A percentile compares a stretch with the other conserved stretches of the same genome.
Evolutionary conservation across 2,888 invertebrate genomes (phyloP).

Genomic region (Sinhomidia bicolor): DNA sequence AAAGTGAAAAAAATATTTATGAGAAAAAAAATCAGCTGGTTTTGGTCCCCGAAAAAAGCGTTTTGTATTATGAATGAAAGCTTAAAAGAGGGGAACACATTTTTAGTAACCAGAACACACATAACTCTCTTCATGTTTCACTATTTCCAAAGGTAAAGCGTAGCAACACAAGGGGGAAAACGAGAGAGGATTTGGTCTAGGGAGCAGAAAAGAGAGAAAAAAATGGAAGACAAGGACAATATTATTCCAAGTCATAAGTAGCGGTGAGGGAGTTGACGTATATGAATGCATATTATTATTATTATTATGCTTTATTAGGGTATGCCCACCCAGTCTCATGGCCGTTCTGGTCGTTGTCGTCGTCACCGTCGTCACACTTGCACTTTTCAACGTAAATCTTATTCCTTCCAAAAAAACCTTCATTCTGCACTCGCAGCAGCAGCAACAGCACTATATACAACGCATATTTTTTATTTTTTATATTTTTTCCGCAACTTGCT

Average conservation of each 20-base stretch:
- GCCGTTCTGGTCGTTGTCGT: too few species aligned
- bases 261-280: slow-evolving; percentile 34
- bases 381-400: slow-evolving; percentile 22
- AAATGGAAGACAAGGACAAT: neutral
- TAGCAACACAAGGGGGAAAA: too few species aligned
- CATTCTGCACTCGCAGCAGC: neutral
- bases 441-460: neutral
- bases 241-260: slow-evolving; percentile 34
- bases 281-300: slow-evolving; percentile 44
- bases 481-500: too few species aligned
- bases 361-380: slow-evolving; percentile 9
- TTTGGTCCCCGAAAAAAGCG: neutral
- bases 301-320: slow-evolving; percentile 43
- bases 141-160: neutral
- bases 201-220: too few species aligned
- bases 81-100: too few species aligned
- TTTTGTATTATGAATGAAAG: too few species aligned
- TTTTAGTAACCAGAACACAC: too few species aligned
- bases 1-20: slow-evolving; percentile 1
- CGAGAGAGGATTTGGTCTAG: too few species aligned
- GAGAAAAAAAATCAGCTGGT: slow-evolving; percentile 33
- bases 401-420: too few species aligned
- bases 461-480: too few species aligned
- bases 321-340: neutral
- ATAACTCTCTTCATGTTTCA: neutral